phyloP scores from a whole-genome alignment of 2,888 invertebrate genomes.

The Drosophila setosimentum region DNA sequence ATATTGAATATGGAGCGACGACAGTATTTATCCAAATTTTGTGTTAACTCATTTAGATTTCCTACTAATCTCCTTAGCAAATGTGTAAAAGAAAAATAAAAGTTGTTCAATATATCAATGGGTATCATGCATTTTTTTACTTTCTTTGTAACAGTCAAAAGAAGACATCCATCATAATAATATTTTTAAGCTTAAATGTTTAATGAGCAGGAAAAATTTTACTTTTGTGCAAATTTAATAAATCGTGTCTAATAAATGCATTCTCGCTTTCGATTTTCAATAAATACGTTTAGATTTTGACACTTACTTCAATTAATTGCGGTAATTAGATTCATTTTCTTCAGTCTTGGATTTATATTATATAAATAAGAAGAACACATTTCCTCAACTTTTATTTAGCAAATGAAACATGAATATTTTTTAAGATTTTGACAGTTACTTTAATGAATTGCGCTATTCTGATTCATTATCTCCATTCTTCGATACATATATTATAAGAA shows the following conservation, averaged over 20 bases:
- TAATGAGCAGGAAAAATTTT: background rate
- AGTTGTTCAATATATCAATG: background rate
- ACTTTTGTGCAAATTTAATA: background rate
- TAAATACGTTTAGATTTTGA: background rate
- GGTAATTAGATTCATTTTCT: background rate
- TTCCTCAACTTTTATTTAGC: background rate
- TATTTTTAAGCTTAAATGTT: background rate
- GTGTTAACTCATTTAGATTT: constrained; percentile 18
- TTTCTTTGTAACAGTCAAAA: background rate
- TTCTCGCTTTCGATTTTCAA: background rate
- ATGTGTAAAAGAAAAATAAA: background rate
- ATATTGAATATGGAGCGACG: constrained; percentile 31
- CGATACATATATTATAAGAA: background rate
- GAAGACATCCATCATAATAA: background rate
- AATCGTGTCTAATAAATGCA: background rate
- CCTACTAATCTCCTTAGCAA: background rate
- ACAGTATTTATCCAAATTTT: constrained; percentile 22
- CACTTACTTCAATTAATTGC: background rate
- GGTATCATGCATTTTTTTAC: background rate
- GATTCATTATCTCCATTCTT: background rate
- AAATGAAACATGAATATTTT: background rate
- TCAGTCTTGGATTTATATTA: background rate
- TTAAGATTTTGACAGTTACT: background rate
- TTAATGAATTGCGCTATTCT: background rate
- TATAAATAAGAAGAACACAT: too few species aligned